Evolutionary conservation across 92 coral and sea anemone species (phyloP).

Genomic region (Epizoanthus scotinus): DNA sequence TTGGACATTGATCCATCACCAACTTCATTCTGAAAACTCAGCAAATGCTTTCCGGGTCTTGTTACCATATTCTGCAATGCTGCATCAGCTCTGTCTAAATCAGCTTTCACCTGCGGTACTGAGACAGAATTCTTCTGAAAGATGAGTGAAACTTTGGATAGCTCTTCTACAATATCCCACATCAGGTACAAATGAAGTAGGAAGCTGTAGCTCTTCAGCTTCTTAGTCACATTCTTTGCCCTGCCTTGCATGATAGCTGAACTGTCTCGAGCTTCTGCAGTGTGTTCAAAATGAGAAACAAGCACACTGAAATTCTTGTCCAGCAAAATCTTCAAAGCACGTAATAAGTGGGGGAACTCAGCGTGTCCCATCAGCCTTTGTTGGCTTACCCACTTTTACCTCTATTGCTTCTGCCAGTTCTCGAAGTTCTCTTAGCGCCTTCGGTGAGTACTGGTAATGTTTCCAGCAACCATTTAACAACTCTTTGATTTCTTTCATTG

Average conservation of each 20-base stretch:
- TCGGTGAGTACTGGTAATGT: slow-evolving; percentile 47
- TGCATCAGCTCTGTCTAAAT: slow-evolving; percentile 40
- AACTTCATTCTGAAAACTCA: slow-evolving; percentile 28
- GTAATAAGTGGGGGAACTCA: slow-evolving; percentile 59
- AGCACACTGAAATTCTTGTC: slow-evolving; percentile 55
- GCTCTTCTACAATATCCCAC: slow-evolving; percentile 42
- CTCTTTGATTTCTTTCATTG: slow-evolving; percentile 44
- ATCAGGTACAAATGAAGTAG: slow-evolving; percentile 42
- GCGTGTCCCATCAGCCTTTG: slow-evolving; percentile 56
- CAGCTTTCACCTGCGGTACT: slow-evolving; percentile 42
- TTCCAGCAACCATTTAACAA: slow-evolving; percentile 50
- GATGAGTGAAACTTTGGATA: slow-evolving; percentile 45
- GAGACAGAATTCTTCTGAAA: slow-evolving; percentile 40
- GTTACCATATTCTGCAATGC: slow-evolving; percentile 41
- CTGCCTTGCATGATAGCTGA: slow-evolving; percentile 45
- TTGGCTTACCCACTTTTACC: slow-evolving; percentile 40
- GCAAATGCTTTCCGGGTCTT: slow-evolving; percentile 43
- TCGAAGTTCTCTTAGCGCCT: slow-evolving; percentile 50
- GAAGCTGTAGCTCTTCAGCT: slow-evolving; percentile 51
- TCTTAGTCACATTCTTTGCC: slow-evolving; percentile 45
- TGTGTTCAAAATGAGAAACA: slow-evolving; percentile 48
- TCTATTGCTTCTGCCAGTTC: slow-evolving; percentile 52
- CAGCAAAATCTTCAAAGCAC: slow-evolving; percentile 44
- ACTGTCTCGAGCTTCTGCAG: slow-evolving; percentile 43
- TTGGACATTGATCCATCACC: slow-evolving; percentile 29